A percentile compares a stretch with the other conserved stretches of the same genome.
Conservation (phyloP, 2,113 vertebrate species). For the Leptocoma aspasia region DNA sequence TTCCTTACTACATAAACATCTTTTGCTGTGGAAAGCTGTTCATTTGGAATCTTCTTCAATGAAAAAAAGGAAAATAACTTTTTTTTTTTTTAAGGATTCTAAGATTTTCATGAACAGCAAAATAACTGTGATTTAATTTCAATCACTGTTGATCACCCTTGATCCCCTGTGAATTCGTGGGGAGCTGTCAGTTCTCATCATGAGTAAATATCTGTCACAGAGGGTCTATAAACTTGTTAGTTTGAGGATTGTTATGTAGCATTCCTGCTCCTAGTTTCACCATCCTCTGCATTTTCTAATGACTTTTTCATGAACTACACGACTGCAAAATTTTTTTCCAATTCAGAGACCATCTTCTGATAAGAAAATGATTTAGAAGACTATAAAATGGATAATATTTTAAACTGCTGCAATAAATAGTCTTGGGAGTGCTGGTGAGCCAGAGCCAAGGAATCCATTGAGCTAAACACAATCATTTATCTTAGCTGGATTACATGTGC, state of each 20-base stretch:
- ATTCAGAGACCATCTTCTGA: conserved; percentile 12
- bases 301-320: neutral
- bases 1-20: neutral
- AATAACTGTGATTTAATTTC: neutral
- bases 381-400: conserved; percentile 25
- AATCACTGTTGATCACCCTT: neutral
- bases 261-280: neutral
- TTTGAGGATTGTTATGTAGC: neutral
- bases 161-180: neutral
- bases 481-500: neutral
- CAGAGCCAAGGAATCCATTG: conserved; percentile 12
- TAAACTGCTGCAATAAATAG: conserved; percentile 29
- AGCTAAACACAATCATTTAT: conserved; percentile 31
- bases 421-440: neutral
- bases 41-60: neutral
- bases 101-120: neutral
- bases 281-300: neutral
- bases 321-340: neutral
- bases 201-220: neutral
- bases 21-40: neutral
- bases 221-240: neutral
- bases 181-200: neutral
- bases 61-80: neutral
- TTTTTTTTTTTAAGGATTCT: neutral
- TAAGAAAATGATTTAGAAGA: conserved; percentile 48